phyloP scores from a whole-genome alignment of 2,113 vertebrate species.

The Pavo muticus region DNA sequence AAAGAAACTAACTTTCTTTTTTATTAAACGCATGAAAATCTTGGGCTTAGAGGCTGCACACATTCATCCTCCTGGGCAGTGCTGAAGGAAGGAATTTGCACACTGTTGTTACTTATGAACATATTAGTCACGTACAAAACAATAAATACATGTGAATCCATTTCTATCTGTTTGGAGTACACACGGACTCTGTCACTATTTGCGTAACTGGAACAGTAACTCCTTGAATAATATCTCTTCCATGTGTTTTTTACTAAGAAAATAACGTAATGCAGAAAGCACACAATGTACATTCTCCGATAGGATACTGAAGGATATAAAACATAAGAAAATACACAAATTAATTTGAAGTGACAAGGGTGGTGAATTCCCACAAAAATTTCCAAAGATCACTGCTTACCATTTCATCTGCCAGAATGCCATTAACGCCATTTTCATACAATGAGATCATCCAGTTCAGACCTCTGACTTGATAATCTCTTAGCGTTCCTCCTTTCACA shows the following conservation, averaged over 20 bases:
- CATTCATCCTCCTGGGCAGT: not conserved
- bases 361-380: not conserved
- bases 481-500: constrained; percentile 87
- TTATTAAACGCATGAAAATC: not conserved
- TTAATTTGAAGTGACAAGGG: not conserved
- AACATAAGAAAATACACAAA: not conserved
- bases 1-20: not conserved
- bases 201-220: not conserved
- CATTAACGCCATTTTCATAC: constrained; percentile 93
- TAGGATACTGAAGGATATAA: not conserved
- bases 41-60: not conserved
- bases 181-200: not conserved
- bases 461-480: constrained; percentile 91
- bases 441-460: constrained; percentile 93
- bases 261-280: not conserved
- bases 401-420: constrained; percentile 94
- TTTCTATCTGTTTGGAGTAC: not conserved
- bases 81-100: not conserved
- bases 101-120: not conserved
- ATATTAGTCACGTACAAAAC: not conserved
- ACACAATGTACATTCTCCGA: not conserved
- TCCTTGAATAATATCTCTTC: not conserved
- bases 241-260: not conserved
- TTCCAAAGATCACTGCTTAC: constrained; percentile 74
- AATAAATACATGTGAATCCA: not conserved